Conservation (phyloP, 64 coral and sea anemone genomes). For the Pocillopora verrucosa region DNA sequence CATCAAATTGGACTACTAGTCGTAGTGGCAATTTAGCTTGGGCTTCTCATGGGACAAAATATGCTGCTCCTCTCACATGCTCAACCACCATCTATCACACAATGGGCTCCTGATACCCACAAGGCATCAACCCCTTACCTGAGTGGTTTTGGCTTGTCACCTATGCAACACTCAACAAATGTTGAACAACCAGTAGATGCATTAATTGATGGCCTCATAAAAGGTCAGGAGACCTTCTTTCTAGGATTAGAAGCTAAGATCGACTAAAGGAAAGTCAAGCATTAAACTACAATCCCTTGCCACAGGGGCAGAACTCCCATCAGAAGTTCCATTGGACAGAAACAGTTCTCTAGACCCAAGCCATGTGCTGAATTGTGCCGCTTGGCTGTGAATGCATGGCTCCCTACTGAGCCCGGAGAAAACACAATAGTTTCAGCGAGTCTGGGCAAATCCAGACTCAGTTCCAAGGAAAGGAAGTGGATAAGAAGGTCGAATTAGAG, state of each 20-base stretch:
- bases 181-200: constrained; percentile 15
- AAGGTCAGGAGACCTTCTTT: constrained; percentile 6
- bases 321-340: background rate
- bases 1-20: background rate
- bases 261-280: no score
- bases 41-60: background rate
- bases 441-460: background rate
- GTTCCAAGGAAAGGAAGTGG: background rate
- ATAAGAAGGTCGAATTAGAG: background rate
- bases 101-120: background rate
- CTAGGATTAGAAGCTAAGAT: no score
- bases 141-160: background rate
- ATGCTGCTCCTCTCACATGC: background rate
- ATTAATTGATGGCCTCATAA: constrained; percentile 5
- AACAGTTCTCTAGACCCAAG: background rate
- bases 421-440: background rate
- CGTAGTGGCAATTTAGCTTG: background rate
- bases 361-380: background rate
- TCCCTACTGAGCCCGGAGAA: background rate
- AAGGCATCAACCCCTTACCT: background rate
- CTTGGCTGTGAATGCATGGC: background rate
- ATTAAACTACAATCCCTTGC: no score
- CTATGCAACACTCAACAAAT: background rate
- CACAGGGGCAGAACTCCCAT: background rate
- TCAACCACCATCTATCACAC: background rate